Conservation (phyloP, 1,140 invertebrate genomes). For the Heterodera carotae region DNA sequence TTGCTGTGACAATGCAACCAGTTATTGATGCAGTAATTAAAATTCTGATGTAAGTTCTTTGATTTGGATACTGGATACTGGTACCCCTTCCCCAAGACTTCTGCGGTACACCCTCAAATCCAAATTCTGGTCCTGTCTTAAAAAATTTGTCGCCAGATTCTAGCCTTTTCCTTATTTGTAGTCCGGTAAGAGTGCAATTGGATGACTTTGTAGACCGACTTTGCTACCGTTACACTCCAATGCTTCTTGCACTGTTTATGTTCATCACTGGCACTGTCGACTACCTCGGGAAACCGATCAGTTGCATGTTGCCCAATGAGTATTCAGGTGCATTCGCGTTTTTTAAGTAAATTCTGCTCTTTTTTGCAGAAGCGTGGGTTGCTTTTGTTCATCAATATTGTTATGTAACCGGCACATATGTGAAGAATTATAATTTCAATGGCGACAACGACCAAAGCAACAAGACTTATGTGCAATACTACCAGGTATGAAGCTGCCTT, state of each 20-base stretch:
- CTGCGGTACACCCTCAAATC: no score
- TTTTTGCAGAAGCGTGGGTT: conserved; percentile 14
- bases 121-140: no score
- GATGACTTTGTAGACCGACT: conserved; percentile 21
- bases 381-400: conserved; percentile 27
- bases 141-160: no score
- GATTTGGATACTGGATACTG: neutral
- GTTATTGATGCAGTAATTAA: conserved; percentile 6
- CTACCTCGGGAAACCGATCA: conserved; percentile 22
- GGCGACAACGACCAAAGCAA: neutral
- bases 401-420: conserved; percentile 26
- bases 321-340: conserved; percentile 10
- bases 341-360: neutral
- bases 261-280: conserved; percentile 30
- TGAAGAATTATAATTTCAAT: neutral
- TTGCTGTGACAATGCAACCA: neutral
- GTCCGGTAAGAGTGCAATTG: conserved; percentile 5
- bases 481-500: no score
- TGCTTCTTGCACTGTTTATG: conserved; percentile 26
- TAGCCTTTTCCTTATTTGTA: neutral
- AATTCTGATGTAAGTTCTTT: neutral
- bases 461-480: conserved; percentile 16
- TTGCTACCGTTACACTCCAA: conserved; percentile 24
- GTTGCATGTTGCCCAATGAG: conserved; percentile 19
- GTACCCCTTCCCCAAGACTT: no score